phyloP scores from a whole-genome alignment of 2,797 vertebrate species.

The Australoheros facetus region DNA sequence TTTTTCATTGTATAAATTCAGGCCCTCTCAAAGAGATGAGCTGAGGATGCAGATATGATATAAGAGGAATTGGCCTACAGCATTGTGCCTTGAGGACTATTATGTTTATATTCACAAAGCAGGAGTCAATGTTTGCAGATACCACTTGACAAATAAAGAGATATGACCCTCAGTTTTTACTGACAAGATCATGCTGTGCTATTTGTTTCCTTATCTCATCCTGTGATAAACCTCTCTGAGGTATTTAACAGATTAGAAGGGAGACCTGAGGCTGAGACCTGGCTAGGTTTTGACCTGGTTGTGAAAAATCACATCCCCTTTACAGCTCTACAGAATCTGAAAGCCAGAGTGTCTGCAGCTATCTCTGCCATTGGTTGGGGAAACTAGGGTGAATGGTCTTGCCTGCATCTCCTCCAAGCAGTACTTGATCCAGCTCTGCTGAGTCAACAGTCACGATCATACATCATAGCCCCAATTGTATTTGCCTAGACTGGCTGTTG shows the following conservation, averaged over 20 bases:
- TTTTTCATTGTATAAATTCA: slow-evolving; percentile 26
- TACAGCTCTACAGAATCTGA: slow-evolving; percentile 70
- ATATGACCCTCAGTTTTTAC: slow-evolving; percentile 22
- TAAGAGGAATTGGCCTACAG: neutral
- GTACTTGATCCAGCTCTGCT: slow-evolving; percentile 62
- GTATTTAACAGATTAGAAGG: slow-evolving; percentile 76
- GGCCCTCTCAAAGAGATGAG: neutral
- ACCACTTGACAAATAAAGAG: slow-evolving; percentile 16
- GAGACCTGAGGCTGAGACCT: slow-evolving; percentile 59
- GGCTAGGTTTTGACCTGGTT: slow-evolving; percentile 75
- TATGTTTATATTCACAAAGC: slow-evolving; percentile 15
- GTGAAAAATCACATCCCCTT: slow-evolving; percentile 84
- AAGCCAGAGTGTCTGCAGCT: slow-evolving; percentile 74
- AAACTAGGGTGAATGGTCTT: slow-evolving; percentile 56
- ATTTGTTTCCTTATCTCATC: slow-evolving; percentile 61
- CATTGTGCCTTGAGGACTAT: neutral
- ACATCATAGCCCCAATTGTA: slow-evolving; percentile 74
- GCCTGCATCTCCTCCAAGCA: slow-evolving; percentile 57
- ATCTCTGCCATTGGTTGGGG: slow-evolving; percentile 48
- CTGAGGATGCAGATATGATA: slow-evolving; percentile 8
- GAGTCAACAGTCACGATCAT: slow-evolving; percentile 78
- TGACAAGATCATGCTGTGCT: slow-evolving; percentile 28
- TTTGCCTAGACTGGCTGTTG: slow-evolving; percentile 73
- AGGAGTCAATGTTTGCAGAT: slow-evolving; percentile 23
- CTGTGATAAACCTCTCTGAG: slow-evolving; percentile 67